Percentiles rank a stretch among this genome's conserved stretches.
phyloP scores from a whole-genome alignment of 2,113 vertebrate species.

The Istiophorus platypterus region DNA sequence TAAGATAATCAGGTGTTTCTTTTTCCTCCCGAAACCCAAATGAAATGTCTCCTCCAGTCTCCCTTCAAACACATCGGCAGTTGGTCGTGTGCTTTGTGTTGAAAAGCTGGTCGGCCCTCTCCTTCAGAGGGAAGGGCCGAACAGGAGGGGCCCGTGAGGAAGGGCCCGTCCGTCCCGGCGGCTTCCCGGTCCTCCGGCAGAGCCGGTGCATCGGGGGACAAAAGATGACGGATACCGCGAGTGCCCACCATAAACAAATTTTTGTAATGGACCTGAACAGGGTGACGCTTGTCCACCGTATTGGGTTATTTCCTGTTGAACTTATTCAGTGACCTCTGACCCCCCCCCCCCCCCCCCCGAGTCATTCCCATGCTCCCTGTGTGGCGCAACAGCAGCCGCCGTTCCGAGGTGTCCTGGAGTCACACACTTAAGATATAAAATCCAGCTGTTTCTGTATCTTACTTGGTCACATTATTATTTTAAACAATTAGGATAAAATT shows the following conservation, averaged over 20 bases:
- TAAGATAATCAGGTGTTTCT: neutral
- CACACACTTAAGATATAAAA: neutral
- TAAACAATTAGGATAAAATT: neutral
- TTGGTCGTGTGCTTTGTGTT: too few relatives aligned
- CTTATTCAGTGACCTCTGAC: slow-evolving; percentile 66
- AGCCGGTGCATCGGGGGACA: too few relatives aligned
- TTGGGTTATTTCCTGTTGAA: slow-evolving; percentile 74
- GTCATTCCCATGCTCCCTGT: slow-evolving; percentile 67
- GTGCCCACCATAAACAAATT: slow-evolving; percentile 51
- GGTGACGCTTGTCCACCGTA: slow-evolving; percentile 62
- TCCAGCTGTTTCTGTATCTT: neutral
- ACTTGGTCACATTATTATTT: neutral
- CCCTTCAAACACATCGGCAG: too few relatives aligned
- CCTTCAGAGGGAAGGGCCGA: neutral
- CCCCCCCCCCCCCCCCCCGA: slow-evolving; percentile 46
- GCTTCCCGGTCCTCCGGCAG: too few relatives aligned
- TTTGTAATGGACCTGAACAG: slow-evolving; percentile 63
- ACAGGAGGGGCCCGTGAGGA: too few relatives aligned
- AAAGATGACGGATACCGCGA: slow-evolving; percentile 18
- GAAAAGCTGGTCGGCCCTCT: too few relatives aligned
- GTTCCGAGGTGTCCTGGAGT: slow-evolving; percentile 2
- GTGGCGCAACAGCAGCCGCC: slow-evolving; percentile 8
- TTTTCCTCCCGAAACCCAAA: too few relatives aligned
- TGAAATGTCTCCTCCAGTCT: neutral
- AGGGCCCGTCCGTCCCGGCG: too few relatives aligned